Evolutionary conservation across 1,140 invertebrate genomes (phyloP).

Genomic region (Cyphomyrmex costatus): DNA sequence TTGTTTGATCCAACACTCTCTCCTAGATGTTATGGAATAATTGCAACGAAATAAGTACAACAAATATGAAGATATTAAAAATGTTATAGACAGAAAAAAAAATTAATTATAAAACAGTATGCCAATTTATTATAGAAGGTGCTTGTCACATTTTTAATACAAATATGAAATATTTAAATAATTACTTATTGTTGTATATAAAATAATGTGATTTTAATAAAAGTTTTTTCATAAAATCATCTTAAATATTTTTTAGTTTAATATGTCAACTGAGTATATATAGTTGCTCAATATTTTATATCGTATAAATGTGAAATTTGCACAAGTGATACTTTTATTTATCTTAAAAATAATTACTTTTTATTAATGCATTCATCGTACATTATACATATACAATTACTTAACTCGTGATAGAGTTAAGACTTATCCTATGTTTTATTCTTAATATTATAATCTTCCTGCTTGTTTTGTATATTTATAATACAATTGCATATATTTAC

Average conservation of each 20-base stretch:
- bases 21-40: conserved; percentile 92
- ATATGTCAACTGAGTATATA: background rate
- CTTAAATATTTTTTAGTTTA: background rate
- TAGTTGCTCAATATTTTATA: background rate
- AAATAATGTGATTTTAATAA: conserved; percentile 2
- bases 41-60: conserved; percentile 86
- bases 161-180: conserved; percentile 14
- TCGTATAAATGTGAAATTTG: conserved; percentile 17
- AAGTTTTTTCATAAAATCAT: background rate
- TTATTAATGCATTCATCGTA: conserved; percentile 85
- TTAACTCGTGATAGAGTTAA: conserved; percentile 78
- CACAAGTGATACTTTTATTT: conserved; percentile 52
- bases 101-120: background rate
- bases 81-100: conserved; percentile 10
- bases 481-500: conserved; percentile 76
- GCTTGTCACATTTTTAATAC: background rate
- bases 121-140: background rate
- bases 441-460: conserved; percentile 74
- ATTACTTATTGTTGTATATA: background rate
- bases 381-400: conserved; percentile 84
- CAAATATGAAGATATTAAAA: background rate
- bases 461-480: conserved; percentile 73
- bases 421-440: conserved; percentile 74
- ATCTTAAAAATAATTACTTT: conserved; percentile 87
- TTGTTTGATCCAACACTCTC: conserved; percentile 93